Percentiles rank a stretch among this genome's conserved stretches.
Evolutionary conservation across 1,140 invertebrate species (phyloP).

Genomic region (Globodera rostochiensis): DNA sequence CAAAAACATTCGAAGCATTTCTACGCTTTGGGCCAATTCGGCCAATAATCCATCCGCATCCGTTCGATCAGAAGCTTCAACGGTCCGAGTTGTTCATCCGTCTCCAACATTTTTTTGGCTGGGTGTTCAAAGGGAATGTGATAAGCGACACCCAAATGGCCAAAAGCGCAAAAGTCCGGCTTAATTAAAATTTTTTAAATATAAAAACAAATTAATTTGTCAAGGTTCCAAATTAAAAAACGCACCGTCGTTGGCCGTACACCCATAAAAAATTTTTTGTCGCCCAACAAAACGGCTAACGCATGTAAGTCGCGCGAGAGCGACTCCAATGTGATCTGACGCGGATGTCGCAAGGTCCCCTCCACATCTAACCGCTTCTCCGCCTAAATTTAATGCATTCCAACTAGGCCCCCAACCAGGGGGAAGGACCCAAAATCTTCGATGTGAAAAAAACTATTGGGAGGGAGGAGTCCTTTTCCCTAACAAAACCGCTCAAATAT

Average conservation of each 20-base stretch:
- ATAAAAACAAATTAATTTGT: slow-evolving; percentile 17
- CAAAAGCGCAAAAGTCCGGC: slow-evolving; percentile 57
- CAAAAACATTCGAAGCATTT: not conserved
- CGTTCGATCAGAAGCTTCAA: slow-evolving; percentile 49
- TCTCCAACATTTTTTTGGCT: slow-evolving; percentile 47
- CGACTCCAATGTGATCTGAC: slow-evolving; percentile 53
- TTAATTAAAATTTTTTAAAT: slow-evolving; percentile 27
- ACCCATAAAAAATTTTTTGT: slow-evolving; percentile 59
- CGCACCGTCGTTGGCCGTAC: slow-evolving; percentile 49
- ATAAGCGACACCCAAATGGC: slow-evolving; percentile 49
- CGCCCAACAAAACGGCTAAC: slow-evolving; percentile 48
- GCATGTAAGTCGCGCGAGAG: slow-evolving; percentile 47
- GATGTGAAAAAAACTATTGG: too few species aligned
- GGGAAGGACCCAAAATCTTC: too few species aligned
- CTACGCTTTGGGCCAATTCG: slow-evolving; percentile 41
- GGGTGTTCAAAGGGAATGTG: slow-evolving; percentile 51
- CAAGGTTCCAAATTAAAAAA: not conserved
- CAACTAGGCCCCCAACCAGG: not conserved
- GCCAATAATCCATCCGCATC: slow-evolving; percentile 53
- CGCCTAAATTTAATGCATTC: slow-evolving; percentile 29
- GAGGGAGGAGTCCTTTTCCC: too few species aligned
- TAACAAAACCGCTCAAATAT: too few species aligned
- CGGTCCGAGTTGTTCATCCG: slow-evolving; percentile 39
- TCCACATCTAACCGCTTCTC: slow-evolving; percentile 27
- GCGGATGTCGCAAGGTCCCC: slow-evolving; percentile 36